Percentiles rank a stretch among this genome's conserved stretches.
These are phyloP conservation scores for Drosophila murphyi DNA, from an alignment of 1,140 invertebrate genomes.

Conservation along the genomic window DNA sequence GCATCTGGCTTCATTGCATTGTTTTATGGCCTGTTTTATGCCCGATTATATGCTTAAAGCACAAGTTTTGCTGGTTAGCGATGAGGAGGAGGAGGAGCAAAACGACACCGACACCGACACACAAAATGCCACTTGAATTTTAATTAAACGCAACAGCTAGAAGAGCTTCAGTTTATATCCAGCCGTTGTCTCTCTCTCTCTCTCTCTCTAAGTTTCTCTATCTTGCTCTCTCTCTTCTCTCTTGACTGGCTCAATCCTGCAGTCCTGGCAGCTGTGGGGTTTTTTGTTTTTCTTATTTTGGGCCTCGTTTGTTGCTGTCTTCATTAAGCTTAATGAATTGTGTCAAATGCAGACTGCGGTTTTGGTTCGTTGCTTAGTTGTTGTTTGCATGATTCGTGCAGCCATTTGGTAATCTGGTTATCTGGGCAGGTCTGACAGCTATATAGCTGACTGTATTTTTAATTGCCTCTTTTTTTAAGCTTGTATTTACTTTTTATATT, in stretches of 20 bases:
- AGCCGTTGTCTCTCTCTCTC: constrained; percentile 9
- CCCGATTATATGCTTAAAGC: constrained; percentile 80
- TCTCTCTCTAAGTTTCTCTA: constrained; percentile 8
- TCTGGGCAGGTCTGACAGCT: constrained; percentile 21
- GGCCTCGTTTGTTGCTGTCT: constrained; percentile 51
- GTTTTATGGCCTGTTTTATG: constrained; percentile 81
- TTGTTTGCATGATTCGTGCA: constrained; percentile 18
- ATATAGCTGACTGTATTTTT: constrained; percentile 24
- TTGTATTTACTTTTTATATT: constrained; percentile 62
- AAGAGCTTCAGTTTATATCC: constrained; percentile 11
- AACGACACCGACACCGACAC: constrained; percentile 48
- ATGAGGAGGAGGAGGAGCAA: constrained; percentile 6
- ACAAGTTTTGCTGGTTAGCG: constrained; percentile 57
- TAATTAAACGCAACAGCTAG: constrained; percentile 82
- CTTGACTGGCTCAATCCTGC: constrained; percentile 24
- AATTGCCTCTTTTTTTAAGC: constrained; percentile 22
- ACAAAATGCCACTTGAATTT: constrained; percentile 83
- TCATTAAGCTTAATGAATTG: constrained; percentile 83
- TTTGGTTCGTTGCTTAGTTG: constrained; percentile 21
- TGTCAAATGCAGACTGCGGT: constrained; percentile 75
- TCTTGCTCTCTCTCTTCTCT: constrained; percentile 11
- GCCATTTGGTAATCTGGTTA: constrained; percentile 38
- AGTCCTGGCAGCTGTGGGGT: constrained; percentile 30
- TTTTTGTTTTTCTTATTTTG: constrained; percentile 49
- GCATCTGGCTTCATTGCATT: constrained; percentile 49